These are phyloP conservation scores for Fistularia tabacaria DNA, from an alignment of 2,797 vertebrate species.

Conservation along the genomic window DNA sequence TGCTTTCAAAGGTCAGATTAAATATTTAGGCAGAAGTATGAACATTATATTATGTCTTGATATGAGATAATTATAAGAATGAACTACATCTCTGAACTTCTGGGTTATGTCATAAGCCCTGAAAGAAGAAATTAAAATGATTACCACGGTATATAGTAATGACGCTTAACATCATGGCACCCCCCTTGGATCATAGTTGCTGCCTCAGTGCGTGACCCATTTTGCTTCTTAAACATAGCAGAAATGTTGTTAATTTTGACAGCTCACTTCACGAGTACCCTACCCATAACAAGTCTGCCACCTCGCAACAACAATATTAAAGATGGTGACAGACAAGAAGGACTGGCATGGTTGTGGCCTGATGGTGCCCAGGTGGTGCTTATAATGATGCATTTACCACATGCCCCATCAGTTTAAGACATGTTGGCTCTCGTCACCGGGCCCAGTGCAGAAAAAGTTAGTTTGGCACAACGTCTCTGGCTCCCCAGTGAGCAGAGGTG, in stretches of 20 bases:
- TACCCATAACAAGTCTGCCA: slow-evolving; percentile 60
- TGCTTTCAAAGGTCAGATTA: slow-evolving; percentile 51
- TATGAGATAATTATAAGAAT: slow-evolving; percentile 48
- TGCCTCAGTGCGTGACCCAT: slow-evolving; percentile 48
- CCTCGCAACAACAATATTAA: slow-evolving; percentile 52
- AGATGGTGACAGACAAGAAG: slow-evolving; percentile 58
- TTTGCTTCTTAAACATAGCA: slow-evolving; percentile 55
- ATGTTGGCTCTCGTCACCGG: background rate
- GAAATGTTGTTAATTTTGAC: slow-evolving; percentile 66
- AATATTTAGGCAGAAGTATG: slow-evolving; percentile 56
- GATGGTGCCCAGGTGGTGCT: slow-evolving; percentile 61
- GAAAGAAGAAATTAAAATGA: too few species aligned
- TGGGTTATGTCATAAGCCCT: slow-evolving; percentile 40
- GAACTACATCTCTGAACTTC: slow-evolving; percentile 49
- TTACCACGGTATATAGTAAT: slow-evolving; percentile 22
- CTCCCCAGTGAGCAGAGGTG: background rate
- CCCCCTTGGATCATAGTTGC: slow-evolving; percentile 57
- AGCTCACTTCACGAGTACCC: slow-evolving; percentile 56
- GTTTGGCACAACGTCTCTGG: slow-evolving; percentile 14
- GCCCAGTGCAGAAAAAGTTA: slow-evolving; percentile 27
- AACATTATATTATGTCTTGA: slow-evolving; percentile 52
- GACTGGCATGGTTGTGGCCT: slow-evolving; percentile 47
- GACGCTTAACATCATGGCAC: slow-evolving; percentile 31
- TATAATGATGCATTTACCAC: slow-evolving; percentile 42
- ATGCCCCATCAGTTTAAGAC: slow-evolving; percentile 27